Evolutionary conservation across 2,113 vertebrate genomes (phyloP).

Genomic region (Aspiorhynchus laticeps): DNA sequence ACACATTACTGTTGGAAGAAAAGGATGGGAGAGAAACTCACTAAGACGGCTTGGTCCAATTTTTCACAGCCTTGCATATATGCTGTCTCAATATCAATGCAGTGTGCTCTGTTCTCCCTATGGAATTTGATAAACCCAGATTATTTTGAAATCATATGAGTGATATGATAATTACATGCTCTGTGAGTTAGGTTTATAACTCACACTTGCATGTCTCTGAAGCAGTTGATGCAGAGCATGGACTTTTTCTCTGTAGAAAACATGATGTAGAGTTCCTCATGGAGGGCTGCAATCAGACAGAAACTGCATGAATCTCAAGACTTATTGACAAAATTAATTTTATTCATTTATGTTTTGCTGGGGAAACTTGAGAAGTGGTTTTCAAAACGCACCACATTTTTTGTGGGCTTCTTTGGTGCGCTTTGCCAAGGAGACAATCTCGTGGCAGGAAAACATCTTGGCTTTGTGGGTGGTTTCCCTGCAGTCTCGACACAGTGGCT

Average conservation of each 20-base stretch:
- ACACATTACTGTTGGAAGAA: background rate
- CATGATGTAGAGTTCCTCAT: slow-evolving; percentile 93
- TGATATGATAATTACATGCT: background rate
- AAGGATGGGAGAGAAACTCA: slow-evolving; percentile 63
- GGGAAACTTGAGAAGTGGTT: background rate
- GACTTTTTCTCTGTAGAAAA: slow-evolving; percentile 94
- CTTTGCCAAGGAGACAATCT: slow-evolving; percentile 90
- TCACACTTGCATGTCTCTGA: slow-evolving; percentile 95
- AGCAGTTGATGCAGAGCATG: slow-evolving; percentile 96
- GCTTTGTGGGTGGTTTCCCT: slow-evolving; percentile 89
- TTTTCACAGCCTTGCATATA: slow-evolving; percentile 92
- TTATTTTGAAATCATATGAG: background rate
- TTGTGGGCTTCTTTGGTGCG: slow-evolving; percentile 89
- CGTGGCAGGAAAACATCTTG: slow-evolving; percentile 89
- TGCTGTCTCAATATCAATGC: slow-evolving; percentile 93
- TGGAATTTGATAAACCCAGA: background rate
- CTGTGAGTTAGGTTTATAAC: slow-evolving; percentile 52
- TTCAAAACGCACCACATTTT: slow-evolving; percentile 81
- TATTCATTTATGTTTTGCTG: background rate
- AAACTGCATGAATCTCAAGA: background rate
- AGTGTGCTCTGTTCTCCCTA: slow-evolving; percentile 91
- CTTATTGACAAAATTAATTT: background rate
- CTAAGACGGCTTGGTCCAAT: slow-evolving; percentile 91
- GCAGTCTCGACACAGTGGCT: slow-evolving; percentile 89
- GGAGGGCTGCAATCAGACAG: slow-evolving; percentile 78